Base-by-base conservation (phyloP, 2,113 vertebrate genomes). In the Tachuris rubrigastra region DNA sequence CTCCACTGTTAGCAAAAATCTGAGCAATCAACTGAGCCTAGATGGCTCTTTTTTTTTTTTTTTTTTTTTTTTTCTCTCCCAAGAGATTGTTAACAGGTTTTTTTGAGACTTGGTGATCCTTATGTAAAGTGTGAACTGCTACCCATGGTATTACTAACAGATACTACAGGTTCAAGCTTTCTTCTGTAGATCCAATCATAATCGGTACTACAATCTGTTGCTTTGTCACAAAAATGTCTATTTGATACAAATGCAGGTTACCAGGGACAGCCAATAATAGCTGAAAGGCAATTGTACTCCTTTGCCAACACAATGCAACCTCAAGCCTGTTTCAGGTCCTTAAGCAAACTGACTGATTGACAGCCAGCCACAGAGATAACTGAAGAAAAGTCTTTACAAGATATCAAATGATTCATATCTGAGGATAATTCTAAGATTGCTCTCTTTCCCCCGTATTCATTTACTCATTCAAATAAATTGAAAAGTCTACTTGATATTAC, bases 401-500 rank as follows among this genome's bases (percentile, higher is more conserved):
- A 67, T 14, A 75, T 10, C 33, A 84, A 74, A 78, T 19, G 1
- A 77, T 80, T 81, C 30, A 19, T 49, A 84, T 55, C 73, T 60
- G 76, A 93, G 18, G 15, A 44, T 58, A 65, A 90, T 28, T 90
- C 65, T 89, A 39, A 80, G 44, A 78, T 69, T 69, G 60, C 53
- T n/a, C 42, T 55, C 49, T 56, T 11, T 20, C 15, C 3, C 10
- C 8, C 33, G 20, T 67, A 85, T 91, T 90, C 44, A 89, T 87
- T 78, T 63, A 20, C 56, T 93, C 71, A 25, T 69, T 92, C 67
- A 86, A 84, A 84, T 66, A 94, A 80, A 89, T 35, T 73, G 55
- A 81, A 94, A 75, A 88, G 76, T 42, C 72, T 91, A 49, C 73
- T 55, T 39, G 62, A 37, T 79, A 86, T 37, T 77, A 75, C 52